These are phyloP conservation scores for Tokudaia tokunoshimensis DNA, from an alignment of 2,797 vertebrate genomes.

Conservation along the genomic window DNA sequence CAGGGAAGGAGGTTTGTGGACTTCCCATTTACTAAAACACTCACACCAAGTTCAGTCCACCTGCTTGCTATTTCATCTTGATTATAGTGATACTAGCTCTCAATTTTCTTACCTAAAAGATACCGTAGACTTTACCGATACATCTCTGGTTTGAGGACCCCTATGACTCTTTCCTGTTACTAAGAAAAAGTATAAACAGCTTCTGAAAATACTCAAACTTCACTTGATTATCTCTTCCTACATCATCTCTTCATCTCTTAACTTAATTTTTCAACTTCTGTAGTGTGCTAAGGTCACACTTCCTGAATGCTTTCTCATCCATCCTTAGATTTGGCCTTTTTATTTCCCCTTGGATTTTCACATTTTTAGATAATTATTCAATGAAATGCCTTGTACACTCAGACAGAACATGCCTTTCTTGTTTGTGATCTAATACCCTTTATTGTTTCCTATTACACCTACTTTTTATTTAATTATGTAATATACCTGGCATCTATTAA, in stretches of 20 bases:
- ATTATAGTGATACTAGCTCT: background rate
- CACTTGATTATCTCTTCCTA: background rate
- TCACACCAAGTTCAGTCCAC: background rate
- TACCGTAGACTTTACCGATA: background rate
- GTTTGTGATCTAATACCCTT: background rate
- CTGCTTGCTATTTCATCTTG: background rate
- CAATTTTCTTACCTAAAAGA: background rate
- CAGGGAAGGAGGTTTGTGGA: background rate
- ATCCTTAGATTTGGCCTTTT: background rate
- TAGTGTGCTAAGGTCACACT: background rate
- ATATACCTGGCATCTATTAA: background rate
- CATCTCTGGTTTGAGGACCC: background rate
- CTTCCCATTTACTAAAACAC: background rate
- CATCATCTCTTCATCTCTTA: background rate
- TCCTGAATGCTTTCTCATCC: background rate
- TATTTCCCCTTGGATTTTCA: rapidly evolving
- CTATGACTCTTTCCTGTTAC: background rate
- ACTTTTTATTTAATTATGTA: constrained; percentile 31
- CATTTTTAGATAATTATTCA: background rate
- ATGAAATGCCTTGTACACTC: background rate
- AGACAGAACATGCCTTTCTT: background rate
- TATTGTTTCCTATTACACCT: background rate
- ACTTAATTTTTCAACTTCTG: background rate
- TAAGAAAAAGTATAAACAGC: background rate
- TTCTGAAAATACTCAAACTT: background rate